phyloP scores from a whole-genome alignment of 2,797 vertebrate genomes.

The Odontamblyopus lacepedii region DNA sequence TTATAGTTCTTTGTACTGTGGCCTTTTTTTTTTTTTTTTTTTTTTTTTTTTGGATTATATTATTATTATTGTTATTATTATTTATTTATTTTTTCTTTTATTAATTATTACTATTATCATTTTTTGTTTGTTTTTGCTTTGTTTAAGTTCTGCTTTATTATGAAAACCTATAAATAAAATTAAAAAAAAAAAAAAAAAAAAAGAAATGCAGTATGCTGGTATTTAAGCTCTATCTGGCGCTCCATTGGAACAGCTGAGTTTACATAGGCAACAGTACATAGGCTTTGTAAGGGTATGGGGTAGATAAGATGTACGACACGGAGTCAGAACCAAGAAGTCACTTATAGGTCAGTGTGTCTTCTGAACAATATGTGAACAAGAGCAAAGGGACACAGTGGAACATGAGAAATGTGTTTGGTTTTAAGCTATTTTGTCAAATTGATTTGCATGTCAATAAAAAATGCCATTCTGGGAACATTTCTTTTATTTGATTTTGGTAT shows the following conservation, averaged over 20 bases:
- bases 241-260: conserved; percentile 30
- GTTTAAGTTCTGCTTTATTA: too few relatives aligned
- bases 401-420: not conserved
- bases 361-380: not conserved
- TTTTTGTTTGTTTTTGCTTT: too few relatives aligned
- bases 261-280: conserved; percentile 7
- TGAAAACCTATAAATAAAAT: too few relatives aligned
- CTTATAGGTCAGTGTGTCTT: not conserved
- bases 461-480: not conserved
- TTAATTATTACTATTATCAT: too few relatives aligned
- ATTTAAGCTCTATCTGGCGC: conserved; percentile 9
- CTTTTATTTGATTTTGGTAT: too few relatives aligned
- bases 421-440: not conserved
- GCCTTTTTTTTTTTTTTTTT: too few relatives aligned
- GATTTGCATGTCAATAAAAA: not conserved
- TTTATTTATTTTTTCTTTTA: too few relatives aligned
- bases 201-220: not conserved
- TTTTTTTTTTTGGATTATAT: too few relatives aligned
- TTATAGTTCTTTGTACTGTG: too few relatives aligned
- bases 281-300: conserved; percentile 3
- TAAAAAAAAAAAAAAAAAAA: too few relatives aligned
- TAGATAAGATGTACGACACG: conserved; percentile 17
- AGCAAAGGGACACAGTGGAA: not conserved
- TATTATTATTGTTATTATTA: too few relatives aligned
- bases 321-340: conserved; percentile 4